Percentiles rank a stretch among this genome's conserved stretches.
Evolutionary conservation across 2,797 vertebrate species (phyloP).

Genomic region (Crypturellus tataupa): DNA sequence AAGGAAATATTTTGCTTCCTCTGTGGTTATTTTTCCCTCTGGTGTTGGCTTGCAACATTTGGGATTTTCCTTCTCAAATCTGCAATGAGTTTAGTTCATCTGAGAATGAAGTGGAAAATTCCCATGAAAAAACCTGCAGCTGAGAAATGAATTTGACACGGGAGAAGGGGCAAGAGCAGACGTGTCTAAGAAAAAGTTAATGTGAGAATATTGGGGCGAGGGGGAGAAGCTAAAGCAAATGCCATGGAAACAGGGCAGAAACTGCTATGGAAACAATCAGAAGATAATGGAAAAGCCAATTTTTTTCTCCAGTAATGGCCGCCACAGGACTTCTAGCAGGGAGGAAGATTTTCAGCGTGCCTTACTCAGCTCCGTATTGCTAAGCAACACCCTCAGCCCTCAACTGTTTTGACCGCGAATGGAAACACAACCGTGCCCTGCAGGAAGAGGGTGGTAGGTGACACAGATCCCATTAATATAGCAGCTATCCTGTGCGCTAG

Average conservation of each 20-base stretch:
- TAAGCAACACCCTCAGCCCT: slow-evolving; percentile 54
- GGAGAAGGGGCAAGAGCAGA: not conserved
- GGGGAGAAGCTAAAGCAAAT: not conserved
- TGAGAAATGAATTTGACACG: slow-evolving; percentile 4
- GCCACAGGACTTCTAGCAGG: slow-evolving; percentile 35
- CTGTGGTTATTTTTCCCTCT: not conserved
- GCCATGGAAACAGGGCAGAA: not conserved
- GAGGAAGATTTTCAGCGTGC: not conserved
- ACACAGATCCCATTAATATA: not conserved
- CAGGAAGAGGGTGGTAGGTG: not conserved
- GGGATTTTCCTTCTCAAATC: slow-evolving; percentile 17
- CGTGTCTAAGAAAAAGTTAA: slow-evolving; percentile 51
- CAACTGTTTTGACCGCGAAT: slow-evolving; percentile 11
- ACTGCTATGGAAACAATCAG: slow-evolving; percentile 55
- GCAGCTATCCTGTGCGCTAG: not conserved
- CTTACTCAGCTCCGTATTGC: slow-evolving; percentile 28
- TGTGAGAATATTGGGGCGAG: not conserved
- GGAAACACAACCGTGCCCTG: not conserved
- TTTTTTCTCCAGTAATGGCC: slow-evolving; percentile 33
- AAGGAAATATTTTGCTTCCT: not conserved
- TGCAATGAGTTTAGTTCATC: slow-evolving; percentile 24
- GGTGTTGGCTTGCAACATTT: not conserved
- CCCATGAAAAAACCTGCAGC: not conserved
- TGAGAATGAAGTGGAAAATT: slow-evolving; percentile 34
- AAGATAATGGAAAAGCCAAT: slow-evolving; percentile 42